Evolutionary conservation across 1,140 invertebrate genomes (phyloP), one percentile per base, ranked within the genome.

Genomic region (Ceratitis capitata): DNA sequence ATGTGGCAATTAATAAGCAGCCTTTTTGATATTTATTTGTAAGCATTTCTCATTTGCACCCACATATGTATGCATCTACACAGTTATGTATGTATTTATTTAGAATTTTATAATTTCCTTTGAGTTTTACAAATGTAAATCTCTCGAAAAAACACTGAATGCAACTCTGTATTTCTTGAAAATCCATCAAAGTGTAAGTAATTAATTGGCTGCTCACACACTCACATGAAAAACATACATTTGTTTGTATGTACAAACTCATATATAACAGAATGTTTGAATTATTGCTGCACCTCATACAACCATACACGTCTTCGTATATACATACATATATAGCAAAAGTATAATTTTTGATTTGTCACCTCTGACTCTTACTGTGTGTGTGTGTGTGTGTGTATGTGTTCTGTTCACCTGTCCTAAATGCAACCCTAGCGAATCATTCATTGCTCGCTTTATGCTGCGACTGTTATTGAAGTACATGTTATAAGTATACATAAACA

Each of bases 401-500:
- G 26, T 26, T 16, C 82, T 26, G 29, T 83, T 23, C 47, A 83
- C 82, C 82, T 53, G 45, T n/a, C n/a, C n/a, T 45, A 45, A 78
- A 39, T 45, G 35, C 42, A 53, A 23, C 49, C 82, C 82, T 26
- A 51, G 47, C 53, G 47, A 84, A 39, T 84, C 51, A 51, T 56
- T 84, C 51, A 51, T 56, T 84, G 83, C 83, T 84, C 83, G 61
- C 61, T 84, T 53, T 61, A 61, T 61, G 83, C 83, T 84, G 58
- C 56, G 83, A 42, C 83, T 35, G 14, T 6, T 45, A 56, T 56
- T 39, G 51, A 7, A 84, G 83, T 61, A 45, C 53, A 35, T 26
- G 47, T 26, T 51, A 7, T 49, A 53, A 47, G 51, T 83, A 83
- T 14, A 74, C 26, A 19, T 32, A 23, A 29, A 23, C 4, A 10